Evolutionary conservation across 2,888 invertebrate genomes (phyloP).

Genomic region (Sussaba pulchella): DNA sequence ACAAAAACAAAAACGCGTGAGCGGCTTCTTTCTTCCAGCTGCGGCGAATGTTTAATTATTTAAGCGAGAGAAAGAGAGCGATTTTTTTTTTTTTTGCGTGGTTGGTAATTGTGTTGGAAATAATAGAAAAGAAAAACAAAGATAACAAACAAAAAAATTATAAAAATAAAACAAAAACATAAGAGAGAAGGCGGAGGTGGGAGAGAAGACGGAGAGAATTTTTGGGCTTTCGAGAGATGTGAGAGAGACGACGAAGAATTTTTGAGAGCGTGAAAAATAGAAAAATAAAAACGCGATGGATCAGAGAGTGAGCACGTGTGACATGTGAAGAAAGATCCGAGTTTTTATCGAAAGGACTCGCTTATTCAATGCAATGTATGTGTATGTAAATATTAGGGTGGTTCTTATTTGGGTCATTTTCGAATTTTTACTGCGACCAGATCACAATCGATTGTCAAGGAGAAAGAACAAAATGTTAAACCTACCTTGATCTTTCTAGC

Average conservation of each 20-base stretch:
- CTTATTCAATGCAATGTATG: conserved; percentile 79
- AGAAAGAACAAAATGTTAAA: too few species aligned
- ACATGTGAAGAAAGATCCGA: conserved; percentile 66
- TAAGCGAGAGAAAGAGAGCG: conserved; percentile 63
- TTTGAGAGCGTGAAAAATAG: conserved; percentile 26
- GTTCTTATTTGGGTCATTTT: too few species aligned
- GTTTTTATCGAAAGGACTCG: conserved; percentile 81
- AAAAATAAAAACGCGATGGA: conserved; percentile 23
- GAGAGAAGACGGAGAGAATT: conserved; percentile 46
- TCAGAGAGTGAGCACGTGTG: conserved; percentile 52
- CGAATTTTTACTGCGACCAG: too few species aligned
- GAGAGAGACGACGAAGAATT: conserved; percentile 52
- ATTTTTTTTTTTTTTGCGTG: conserved; percentile 51
- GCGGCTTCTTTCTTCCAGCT: conserved; percentile 74
- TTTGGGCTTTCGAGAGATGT: conserved; percentile 31
- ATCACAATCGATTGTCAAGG: too few species aligned
- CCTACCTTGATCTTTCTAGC: too few species aligned
- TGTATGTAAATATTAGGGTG: conserved; percentile 72
- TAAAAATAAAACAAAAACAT: conserved; percentile 23
- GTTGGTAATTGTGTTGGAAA: conserved; percentile 33
- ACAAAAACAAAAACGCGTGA: conserved; percentile 60
- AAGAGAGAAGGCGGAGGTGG: not conserved
- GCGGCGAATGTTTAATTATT: conserved; percentile 71
- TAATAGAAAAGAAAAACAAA: not conserved
- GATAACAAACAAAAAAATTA: not conserved